Evolutionary conservation across 2,888 invertebrate genomes (phyloP).

Genomic region (Andrena trimmerana): DNA sequence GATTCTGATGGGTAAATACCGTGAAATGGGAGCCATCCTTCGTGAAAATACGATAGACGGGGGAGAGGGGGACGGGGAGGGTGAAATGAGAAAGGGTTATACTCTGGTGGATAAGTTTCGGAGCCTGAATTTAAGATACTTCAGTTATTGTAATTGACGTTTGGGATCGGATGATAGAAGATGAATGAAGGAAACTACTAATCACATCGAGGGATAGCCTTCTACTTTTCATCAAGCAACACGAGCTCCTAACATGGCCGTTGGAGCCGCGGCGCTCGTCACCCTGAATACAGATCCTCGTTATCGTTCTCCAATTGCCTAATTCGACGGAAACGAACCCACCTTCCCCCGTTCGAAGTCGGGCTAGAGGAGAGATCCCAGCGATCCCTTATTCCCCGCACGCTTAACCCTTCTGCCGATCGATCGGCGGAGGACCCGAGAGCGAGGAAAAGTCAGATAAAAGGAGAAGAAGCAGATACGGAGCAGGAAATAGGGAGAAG

Average conservation of each 20-base stretch:
- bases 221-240: not conserved
- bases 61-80: not conserved
- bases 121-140: too few relatives aligned
- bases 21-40: not conserved
- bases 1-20: not conserved
- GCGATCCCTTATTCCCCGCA: constrained; percentile 58
- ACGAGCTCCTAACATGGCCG: not conserved
- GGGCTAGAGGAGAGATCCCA: too few relatives aligned
- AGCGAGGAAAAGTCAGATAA: constrained; percentile 51
- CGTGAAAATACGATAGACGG: not conserved
- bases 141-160: too few relatives aligned
- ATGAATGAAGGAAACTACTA: too few relatives aligned
- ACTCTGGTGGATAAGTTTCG: too few relatives aligned
- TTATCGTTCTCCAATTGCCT: constrained; percentile 40
- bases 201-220: too few relatives aligned
- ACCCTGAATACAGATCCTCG: constrained; percentile 18
- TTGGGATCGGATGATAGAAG: too few relatives aligned
- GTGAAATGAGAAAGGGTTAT: not conserved
- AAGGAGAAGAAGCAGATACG: constrained; percentile 20
- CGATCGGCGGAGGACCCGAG: constrained; percentile 44
- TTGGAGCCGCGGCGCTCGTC: not conserved
- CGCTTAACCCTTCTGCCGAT: constrained; percentile 67
- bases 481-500: constrained; percentile 39
- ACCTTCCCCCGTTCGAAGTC: not conserved
- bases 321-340: constrained; percentile 38